phyloP scores from a whole-genome alignment of 2,888 invertebrate genomes.

The Rhingia rostrata region DNA sequence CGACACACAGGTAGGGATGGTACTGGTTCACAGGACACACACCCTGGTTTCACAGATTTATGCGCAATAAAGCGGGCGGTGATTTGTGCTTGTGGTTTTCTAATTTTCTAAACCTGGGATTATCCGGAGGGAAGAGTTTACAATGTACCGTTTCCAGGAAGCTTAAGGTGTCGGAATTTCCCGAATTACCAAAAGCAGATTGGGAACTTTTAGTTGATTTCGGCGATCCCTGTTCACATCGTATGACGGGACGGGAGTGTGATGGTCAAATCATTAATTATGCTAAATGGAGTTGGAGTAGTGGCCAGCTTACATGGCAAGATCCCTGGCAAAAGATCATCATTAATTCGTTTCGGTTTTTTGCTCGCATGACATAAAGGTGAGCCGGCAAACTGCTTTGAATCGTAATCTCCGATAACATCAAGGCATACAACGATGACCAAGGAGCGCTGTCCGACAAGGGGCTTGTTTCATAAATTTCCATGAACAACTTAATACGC shows the following conservation, averaged over 20 bases:
- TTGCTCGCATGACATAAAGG: conserved; percentile 10
- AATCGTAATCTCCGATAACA: conserved; percentile 42
- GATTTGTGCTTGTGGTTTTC: conserved; percentile 54
- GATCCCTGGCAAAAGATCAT: conserved; percentile 14
- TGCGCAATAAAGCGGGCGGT: conserved; percentile 29
- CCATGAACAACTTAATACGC: conserved; percentile 56
- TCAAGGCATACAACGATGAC: conserved; percentile 23
- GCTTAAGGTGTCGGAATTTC: conserved; percentile 40
- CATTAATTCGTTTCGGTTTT: conserved; percentile 54
- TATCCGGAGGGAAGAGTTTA: conserved; percentile 23
- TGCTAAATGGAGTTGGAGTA: conserved; percentile 3
- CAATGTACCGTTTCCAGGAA: conserved; percentile 44
- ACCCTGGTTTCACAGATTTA: conserved; percentile 13
- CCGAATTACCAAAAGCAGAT: conserved; percentile 10
- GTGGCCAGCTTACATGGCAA: background rate
- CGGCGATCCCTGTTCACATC: background rate
- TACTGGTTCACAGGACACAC: conserved; percentile 8
- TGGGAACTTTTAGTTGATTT: background rate
- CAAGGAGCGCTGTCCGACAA: too few relatives aligned
- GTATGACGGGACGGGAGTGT: conserved; percentile 6
- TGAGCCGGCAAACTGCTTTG: conserved; percentile 50
- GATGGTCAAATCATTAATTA: conserved; percentile 46
- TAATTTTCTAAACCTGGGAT: conserved; percentile 54
- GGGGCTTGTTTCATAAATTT: conserved; percentile 37
- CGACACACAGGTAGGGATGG: conserved; percentile 15